A percentile compares a stretch with the other conserved stretches of the same genome.
Evolutionary conservation across 2,888 invertebrate genomes (phyloP).

Genomic region (Heliconius aoede): DNA sequence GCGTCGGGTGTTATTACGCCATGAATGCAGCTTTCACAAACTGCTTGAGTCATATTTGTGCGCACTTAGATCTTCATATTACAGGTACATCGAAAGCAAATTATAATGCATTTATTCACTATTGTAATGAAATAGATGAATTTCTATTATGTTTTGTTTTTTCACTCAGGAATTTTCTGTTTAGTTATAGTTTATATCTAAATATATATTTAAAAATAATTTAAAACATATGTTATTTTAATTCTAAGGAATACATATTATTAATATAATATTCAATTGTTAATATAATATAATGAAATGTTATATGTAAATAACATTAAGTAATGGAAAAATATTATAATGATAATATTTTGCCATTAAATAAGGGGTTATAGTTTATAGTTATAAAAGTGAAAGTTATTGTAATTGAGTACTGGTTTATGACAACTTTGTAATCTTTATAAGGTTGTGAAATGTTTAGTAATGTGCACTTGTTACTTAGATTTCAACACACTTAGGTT

Average conservation of each 20-base stretch:
- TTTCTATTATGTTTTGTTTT: background rate
- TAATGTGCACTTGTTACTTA: background rate
- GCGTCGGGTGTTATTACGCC: constrained; percentile 41
- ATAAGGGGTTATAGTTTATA: background rate
- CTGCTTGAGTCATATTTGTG: constrained; percentile 34
- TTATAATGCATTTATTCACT: background rate
- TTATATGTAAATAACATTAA: too few relatives aligned
- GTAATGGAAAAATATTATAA: too few relatives aligned
- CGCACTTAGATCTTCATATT: constrained; percentile 2
- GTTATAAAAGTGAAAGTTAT: background rate
- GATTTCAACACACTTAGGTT: background rate
- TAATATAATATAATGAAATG: background rate
- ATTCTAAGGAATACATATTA: background rate
- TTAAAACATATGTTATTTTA: background rate
- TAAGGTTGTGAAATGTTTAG: constrained; percentile 3
- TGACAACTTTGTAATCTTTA: background rate
- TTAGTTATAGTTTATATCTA: background rate
- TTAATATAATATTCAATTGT: background rate
- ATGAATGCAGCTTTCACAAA: constrained; percentile 42
- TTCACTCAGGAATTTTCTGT: background rate
- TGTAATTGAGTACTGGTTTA: background rate
- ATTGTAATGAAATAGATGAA: background rate
- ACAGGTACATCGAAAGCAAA: background rate
- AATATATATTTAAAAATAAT: background rate
- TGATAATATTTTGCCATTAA: background rate